Conservation (phyloP, 2,113 vertebrate genomes). For the Aphelocoma coerulescens region DNA sequence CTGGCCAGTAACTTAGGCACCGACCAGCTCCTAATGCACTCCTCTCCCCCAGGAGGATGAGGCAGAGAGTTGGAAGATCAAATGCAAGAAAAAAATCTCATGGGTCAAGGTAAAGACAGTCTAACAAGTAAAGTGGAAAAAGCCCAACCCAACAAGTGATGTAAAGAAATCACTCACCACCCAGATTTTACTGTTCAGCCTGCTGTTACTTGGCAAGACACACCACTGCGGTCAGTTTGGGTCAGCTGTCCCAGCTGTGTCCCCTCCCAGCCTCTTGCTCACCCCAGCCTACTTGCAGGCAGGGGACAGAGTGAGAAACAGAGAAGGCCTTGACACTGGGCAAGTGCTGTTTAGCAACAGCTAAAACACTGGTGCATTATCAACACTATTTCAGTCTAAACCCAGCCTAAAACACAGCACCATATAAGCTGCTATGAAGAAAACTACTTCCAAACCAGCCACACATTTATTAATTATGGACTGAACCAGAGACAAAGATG, state of each 20-base stretch:
- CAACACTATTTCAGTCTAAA: neutral
- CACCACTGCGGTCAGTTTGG: neutral
- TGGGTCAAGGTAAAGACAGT: neutral
- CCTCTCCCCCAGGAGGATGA: neutral
- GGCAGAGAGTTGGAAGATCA: neutral
- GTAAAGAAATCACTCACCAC: neutral
- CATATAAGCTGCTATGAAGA: neutral
- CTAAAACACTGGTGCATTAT: neutral
- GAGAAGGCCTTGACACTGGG: neutral
- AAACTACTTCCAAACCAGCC: neutral
- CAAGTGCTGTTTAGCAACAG: neutral
- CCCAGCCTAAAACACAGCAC: neutral
- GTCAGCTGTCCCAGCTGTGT: neutral
- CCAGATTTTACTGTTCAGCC: neutral
- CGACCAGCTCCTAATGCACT: fast-evolving
- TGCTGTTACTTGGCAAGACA: neutral
- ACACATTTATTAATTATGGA: neutral
- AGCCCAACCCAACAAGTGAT: neutral
- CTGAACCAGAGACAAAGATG: neutral
- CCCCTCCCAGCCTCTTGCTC: neutral
- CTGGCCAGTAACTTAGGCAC: neutral
- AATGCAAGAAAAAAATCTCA: neutral
- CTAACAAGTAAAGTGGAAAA: neutral
- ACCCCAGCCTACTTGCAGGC: neutral
- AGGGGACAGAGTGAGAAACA: neutral